phyloP scores from a whole-genome alignment of 2,888 invertebrate genomes.

The Crepidodera aurea region DNA sequence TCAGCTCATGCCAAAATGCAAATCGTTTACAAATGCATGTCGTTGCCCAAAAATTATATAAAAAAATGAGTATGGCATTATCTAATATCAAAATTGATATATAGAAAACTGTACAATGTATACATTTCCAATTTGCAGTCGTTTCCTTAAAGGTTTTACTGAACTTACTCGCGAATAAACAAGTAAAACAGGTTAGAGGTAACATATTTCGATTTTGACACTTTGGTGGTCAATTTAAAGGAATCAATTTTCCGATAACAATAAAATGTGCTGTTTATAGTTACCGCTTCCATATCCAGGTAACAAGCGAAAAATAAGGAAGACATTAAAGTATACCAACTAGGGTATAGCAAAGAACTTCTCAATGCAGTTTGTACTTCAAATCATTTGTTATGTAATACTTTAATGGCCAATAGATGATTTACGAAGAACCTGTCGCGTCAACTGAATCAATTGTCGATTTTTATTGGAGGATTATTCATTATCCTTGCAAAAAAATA shows the following conservation, averaged over 20 bases:
- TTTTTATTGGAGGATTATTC: no score
- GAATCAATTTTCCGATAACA: conserved; percentile 13
- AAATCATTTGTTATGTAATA: conserved; percentile 5
- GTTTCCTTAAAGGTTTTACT: no score
- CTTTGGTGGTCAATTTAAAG: conserved; percentile 2
- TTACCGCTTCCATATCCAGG: conserved; percentile 16
- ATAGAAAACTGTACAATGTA: no score
- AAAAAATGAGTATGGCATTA: conserved; percentile 8
- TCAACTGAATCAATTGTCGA: no score
- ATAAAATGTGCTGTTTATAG: conserved; percentile 25
- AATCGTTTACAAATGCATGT: conserved; percentile 24
- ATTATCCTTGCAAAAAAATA: no score
- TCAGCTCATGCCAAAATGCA: conserved; percentile 10
- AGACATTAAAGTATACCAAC: conserved; percentile 22
- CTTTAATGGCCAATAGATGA: conserved; percentile 17
- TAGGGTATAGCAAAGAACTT: conserved; percentile 4
- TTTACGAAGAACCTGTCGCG: no score
- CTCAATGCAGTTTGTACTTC: not conserved
- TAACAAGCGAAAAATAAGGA: conserved; percentile 25
- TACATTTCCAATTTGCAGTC: no score
- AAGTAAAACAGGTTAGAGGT: not conserved
- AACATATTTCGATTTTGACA: conserved; percentile 20
- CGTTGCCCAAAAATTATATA: conserved; percentile 15
- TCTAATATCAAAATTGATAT: no score
- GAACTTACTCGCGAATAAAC: no score